Conservation (phyloP, 2,113 vertebrate species). For the Pituophis catenifer region DNA sequence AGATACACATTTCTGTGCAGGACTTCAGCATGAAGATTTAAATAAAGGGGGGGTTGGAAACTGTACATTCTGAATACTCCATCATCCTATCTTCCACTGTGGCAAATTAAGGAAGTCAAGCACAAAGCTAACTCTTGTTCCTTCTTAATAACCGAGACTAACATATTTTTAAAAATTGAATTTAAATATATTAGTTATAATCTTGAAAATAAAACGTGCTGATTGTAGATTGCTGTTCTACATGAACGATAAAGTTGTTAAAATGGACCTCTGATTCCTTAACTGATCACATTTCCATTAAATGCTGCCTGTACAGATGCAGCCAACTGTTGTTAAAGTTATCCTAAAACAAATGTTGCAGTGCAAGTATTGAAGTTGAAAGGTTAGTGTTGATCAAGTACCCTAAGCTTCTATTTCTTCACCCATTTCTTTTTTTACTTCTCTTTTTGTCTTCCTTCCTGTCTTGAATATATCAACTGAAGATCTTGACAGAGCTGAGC, state of each 20-base stretch:
- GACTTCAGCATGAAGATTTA: background rate
- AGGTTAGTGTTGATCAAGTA: background rate
- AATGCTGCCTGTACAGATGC: background rate
- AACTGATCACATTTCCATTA: background rate
- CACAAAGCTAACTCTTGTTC: background rate
- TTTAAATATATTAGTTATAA: background rate
- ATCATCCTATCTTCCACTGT: background rate
- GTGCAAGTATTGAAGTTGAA: background rate
- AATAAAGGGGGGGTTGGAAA: background rate
- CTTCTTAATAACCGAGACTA: background rate
- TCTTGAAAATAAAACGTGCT: background rate
- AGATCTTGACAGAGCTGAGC: background rate
- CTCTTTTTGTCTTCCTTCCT: constrained; percentile 7
- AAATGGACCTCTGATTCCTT: background rate
- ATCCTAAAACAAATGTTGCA: background rate
- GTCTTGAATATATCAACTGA: background rate
- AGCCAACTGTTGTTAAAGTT: background rate
- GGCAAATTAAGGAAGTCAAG: background rate
- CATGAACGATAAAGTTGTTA: background rate
- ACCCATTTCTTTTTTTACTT: constrained; percentile 14
- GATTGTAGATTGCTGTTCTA: background rate
- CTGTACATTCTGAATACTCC: background rate
- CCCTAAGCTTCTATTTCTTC: background rate
- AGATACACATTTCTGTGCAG: background rate
- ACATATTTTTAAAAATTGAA: background rate